phyloP scores from a whole-genome alignment of 2,888 invertebrate genomes.

The Drosophila paranaensis region DNA sequence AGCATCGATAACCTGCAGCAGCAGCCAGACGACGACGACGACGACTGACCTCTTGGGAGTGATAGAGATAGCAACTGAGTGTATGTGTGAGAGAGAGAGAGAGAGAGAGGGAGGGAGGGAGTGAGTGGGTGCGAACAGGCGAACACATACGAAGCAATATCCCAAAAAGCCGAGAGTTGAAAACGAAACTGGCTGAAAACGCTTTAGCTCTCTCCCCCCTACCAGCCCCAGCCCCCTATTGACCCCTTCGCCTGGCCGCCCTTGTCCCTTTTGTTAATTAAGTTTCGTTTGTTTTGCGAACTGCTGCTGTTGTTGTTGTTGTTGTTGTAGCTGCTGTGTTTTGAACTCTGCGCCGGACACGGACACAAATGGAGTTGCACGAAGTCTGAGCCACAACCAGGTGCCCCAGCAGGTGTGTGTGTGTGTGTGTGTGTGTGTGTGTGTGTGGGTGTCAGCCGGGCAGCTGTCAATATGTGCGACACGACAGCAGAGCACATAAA shows the following conservation, averaged over 20 bases:
- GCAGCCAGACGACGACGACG: conserved; percentile 13
- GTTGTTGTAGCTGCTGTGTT: conserved; percentile 20
- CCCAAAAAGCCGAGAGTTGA: conserved; percentile 34
- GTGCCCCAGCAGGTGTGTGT: conserved; percentile 6
- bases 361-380: conserved; percentile 46
- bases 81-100: not conserved
- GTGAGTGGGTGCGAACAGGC: conserved; percentile 1
- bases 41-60: conserved; percentile 46
- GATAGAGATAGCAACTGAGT: conserved; percentile 42
- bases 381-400: not conserved
- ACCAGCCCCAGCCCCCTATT: not conserved
- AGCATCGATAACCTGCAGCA: conserved; percentile 57
- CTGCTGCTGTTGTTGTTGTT: conserved; percentile 23
- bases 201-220: not conserved
- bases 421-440: conserved; percentile 22
- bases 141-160: conserved; percentile 47
- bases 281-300: conserved; percentile 81
- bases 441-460: conserved; percentile 34
- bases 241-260: conserved; percentile 5
- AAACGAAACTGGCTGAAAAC: conserved; percentile 38
- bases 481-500: not conserved
- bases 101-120: not conserved
- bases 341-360: conserved; percentile 60
- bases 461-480: conserved; percentile 37
- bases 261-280: conserved; percentile 76